Conservation (phyloP, 2,797 vertebrate species). For the Anomalospiza imberbis region DNA sequence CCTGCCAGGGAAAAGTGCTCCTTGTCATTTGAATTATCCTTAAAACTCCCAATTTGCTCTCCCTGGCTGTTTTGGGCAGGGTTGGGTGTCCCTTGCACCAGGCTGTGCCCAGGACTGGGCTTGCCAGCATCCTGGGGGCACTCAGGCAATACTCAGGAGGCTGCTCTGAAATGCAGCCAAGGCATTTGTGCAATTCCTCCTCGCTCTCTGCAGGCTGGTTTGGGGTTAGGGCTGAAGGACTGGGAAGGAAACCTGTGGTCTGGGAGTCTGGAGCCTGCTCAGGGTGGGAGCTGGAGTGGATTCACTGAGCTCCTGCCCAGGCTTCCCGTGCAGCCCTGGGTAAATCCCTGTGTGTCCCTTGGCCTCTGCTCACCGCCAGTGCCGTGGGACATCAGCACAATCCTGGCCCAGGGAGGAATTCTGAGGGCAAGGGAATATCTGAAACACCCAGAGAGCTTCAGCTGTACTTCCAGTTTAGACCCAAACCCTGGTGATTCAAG, state of each 20-base stretch:
- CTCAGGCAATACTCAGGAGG: fast-evolving
- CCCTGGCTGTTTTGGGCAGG: not conserved
- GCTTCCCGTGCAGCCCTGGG: not conserved
- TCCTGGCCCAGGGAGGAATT: fast-evolving
- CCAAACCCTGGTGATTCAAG: not conserved
- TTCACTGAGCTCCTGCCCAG: not conserved
- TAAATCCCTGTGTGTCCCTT: not conserved
- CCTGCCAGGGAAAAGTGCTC: not conserved
- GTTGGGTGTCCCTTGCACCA: not conserved
- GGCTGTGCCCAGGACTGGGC: not conserved
- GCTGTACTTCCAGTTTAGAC: not conserved
- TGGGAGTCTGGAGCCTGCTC: not conserved
- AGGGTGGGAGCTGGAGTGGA: not conserved
- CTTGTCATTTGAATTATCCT: not conserved
- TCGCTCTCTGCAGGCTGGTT: not conserved
- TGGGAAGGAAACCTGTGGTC: not conserved
- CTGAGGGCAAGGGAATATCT: not conserved
- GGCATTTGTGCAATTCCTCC: not conserved
- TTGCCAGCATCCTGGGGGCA: fast-evolving
- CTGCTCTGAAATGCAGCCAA: not conserved
- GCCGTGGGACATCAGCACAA: not conserved
- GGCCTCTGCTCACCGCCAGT: fast-evolving
- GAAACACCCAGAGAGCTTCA: not conserved
- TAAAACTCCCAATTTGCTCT: not conserved
- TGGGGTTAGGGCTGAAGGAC: not conserved